These are phyloP conservation scores for Philhelius pedissequus DNA, from an alignment of 2,888 invertebrate genomes.

Conservation along the genomic window DNA sequence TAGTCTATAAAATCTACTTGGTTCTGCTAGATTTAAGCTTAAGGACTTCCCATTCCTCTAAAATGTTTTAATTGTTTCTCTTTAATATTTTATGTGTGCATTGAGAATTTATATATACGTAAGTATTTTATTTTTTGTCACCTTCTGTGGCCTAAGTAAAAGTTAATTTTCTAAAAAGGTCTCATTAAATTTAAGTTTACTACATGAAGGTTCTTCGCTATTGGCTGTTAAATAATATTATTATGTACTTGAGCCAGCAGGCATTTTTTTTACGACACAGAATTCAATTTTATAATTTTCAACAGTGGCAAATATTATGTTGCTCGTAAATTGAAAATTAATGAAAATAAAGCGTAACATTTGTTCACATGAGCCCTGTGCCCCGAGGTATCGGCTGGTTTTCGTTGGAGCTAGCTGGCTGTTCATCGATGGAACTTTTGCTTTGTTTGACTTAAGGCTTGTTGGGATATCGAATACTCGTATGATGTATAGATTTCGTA, in stretches of 20 bases:
- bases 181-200: not conserved
- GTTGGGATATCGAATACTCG: too few relatives aligned
- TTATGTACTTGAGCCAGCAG: not conserved
- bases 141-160: too few relatives aligned
- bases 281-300: not conserved
- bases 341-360: not conserved
- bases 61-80: too few relatives aligned
- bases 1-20: too few relatives aligned
- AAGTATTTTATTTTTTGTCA: too few relatives aligned
- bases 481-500: not conserved
- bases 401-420: too few relatives aligned
- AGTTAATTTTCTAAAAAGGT: not conserved
- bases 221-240: not conserved
- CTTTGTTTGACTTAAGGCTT: not conserved
- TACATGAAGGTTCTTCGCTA: not conserved
- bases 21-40: too few relatives aligned
- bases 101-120: too few relatives aligned
- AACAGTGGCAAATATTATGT: not conserved
- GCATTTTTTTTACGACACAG: not conserved
- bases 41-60: too few relatives aligned
- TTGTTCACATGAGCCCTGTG: not conserved
- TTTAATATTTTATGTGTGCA: too few relatives aligned
- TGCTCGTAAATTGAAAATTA: constrained; percentile 7
- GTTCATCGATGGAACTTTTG: not conserved
- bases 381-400: too few relatives aligned